Evolutionary conservation across 2,797 vertebrate genomes (phyloP), one percentile per base, ranked within the genome.

Genomic region (Scolopax bukidnonensis): DNA sequence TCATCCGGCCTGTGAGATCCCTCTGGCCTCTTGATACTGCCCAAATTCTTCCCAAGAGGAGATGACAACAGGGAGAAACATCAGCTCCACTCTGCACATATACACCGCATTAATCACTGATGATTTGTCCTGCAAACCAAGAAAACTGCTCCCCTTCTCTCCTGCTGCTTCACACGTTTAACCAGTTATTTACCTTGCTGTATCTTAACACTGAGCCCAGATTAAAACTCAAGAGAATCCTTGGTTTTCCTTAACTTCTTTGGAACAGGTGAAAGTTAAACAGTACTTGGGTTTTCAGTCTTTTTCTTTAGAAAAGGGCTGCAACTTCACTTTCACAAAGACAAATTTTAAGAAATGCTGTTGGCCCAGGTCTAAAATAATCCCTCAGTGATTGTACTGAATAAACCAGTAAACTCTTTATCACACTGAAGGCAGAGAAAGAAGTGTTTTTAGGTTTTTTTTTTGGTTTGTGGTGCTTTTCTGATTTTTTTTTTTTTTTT

Each of bases 11-110:
- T 86, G 41, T 85, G 76, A 94, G 71, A 87, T 69, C 64, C 61
- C 80, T 80, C 57, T 83, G 51, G 48, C 45, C 21, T 4, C 70
- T 76, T 79, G 70, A 57, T 82, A 60, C 63, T 91, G 59, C 56
- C 51, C 51, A 88, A 63, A 70, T 88, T 96, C 63, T 89, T 94
- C 80, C 67, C 82, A 86, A 50, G 60, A 93, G 74, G 32, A 87
- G 63, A 91, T 64, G 77, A 89, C 5, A 63, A 77, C 47, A 60
- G 40, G 73, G 57, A 73, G 77, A 90, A 96, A 87, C 77, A 68
- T 92, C 93, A 91, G 76, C 4, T 11, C 48, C 32, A 23, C 20
- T 82, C 64, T 14, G 45, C 56, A 74, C 65, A 50, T 68, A 38
- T 40, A 67, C 43, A 40, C 14, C 40, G 67, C n/a, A 84, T 87